Evolutionary conservation across 2,888 invertebrate species (phyloP).

Genomic region (Drosophila eohydei): DNA sequence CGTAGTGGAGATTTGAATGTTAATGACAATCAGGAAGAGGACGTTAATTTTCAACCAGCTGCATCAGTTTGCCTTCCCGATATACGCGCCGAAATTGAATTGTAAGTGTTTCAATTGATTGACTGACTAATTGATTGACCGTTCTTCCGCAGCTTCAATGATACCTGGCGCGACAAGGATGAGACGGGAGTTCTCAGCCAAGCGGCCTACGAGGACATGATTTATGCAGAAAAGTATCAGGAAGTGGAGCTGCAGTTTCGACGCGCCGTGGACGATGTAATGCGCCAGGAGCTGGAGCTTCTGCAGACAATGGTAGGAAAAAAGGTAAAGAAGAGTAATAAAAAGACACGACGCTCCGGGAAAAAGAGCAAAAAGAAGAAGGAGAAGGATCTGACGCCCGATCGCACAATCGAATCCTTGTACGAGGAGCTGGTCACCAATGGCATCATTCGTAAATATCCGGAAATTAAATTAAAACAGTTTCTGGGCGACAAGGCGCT

Average conservation of each 20-base stretch:
- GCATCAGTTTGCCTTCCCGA: conserved; percentile 91
- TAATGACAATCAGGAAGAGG: conserved; percentile 88
- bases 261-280: conserved; percentile 91
- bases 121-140: neutral
- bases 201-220: conserved; percentile 92
- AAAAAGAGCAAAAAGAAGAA: conserved; percentile 97
- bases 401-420: conserved; percentile 94
- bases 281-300: conserved; percentile 89
- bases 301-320: conserved; percentile 89
- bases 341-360: conserved; percentile 91
- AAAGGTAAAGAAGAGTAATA: conserved; percentile 91
- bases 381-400: conserved; percentile 97
- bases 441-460: conserved; percentile 94
- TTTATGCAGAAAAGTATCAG: conserved; percentile 92
- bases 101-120: conserved; percentile 85
- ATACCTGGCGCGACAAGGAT: conserved; percentile 93
- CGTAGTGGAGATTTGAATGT: conserved; percentile 86
- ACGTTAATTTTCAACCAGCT: conserved; percentile 87
- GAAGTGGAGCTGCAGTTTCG: conserved; percentile 94
- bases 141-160: conserved; percentile 87
- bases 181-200: conserved; percentile 91
- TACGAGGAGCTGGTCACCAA: conserved; percentile 96
- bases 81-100: conserved; percentile 89
- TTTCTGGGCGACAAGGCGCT: conserved; percentile 93
- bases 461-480: conserved; percentile 88